A percentile compares a stretch with the other conserved stretches of the same genome.
Evolutionary conservation across 2,113 vertebrate species (phyloP).

Genomic region (Dolichallabes microphthalmus): DNA sequence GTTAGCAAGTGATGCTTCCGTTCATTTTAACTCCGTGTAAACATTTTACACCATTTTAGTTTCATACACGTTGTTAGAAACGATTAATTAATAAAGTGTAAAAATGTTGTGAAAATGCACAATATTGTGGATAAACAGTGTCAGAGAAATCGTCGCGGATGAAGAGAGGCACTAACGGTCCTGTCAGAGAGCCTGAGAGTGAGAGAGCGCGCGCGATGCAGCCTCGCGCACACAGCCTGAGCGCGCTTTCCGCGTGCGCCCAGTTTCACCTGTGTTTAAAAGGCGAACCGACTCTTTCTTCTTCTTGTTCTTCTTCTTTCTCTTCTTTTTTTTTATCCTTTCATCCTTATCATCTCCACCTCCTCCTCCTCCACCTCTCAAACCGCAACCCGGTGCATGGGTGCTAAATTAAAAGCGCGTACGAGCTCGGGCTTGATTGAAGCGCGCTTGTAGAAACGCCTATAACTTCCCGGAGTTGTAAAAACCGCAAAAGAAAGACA

Average conservation of each 20-base stretch:
- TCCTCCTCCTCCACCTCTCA: conserved; percentile 39
- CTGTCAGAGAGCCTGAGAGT: too few species aligned
- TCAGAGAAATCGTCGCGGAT: not conserved
- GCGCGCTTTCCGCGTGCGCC: conserved; percentile 3
- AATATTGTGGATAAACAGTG: not conserved
- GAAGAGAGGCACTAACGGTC: not conserved
- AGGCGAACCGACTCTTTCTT: not conserved
- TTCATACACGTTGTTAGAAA: not conserved
- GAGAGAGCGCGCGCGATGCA: not conserved
- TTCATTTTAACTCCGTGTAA: too few species aligned
- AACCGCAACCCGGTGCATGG: conserved; percentile 34
- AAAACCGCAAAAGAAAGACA: conserved; percentile 58
- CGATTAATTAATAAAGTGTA: not conserved
- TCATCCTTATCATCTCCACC: not conserved
- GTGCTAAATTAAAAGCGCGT: conserved; percentile 51
- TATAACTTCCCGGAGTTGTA: conserved; percentile 69
- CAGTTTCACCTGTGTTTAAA: not conserved
- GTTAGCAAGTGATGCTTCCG: too few species aligned
- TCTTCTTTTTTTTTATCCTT: not conserved
- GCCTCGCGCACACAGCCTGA: not conserved
- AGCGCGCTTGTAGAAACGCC: conserved; percentile 65
- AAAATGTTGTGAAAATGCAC: not conserved
- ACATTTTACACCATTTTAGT: not conserved
- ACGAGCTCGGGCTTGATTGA: conserved; percentile 65
- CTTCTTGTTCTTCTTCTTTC: conserved; percentile 21